Percentiles rank a stretch among this genome's conserved stretches.
Conservation (phyloP, 2,888 invertebrate species). For the Pseudococcus longispinus region DNA sequence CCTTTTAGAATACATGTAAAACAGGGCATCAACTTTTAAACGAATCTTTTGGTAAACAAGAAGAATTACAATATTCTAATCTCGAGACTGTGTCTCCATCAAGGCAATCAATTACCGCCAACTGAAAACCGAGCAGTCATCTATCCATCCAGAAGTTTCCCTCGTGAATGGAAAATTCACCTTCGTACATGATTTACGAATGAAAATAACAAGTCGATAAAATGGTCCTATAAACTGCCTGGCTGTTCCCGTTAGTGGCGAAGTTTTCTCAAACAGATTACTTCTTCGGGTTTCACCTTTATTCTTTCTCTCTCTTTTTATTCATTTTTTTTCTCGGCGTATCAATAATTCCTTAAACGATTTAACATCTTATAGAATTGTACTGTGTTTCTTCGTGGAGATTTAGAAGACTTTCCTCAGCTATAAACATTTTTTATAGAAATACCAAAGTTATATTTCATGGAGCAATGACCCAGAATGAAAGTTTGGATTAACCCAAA, state of each 20-base stretch:
- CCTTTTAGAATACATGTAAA: background rate
- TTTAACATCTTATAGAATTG: background rate
- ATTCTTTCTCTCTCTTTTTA: background rate
- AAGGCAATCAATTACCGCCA: constrained; percentile 15
- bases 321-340: background rate
- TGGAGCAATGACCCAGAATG: no score
- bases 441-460: no score
- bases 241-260: background rate
- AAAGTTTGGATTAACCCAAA: no score
- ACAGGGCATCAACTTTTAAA: background rate
- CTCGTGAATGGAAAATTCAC: background rate
- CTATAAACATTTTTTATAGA: no score
- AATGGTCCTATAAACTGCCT: background rate
- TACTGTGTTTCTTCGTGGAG: no score
- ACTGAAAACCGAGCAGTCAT: constrained; percentile 16
- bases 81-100: constrained; percentile 11
- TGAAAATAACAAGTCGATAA: constrained; percentile 5
- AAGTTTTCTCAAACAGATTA: background rate
- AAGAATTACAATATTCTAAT: constrained; percentile 31
- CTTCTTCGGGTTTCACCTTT: background rate
- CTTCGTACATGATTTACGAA: background rate
- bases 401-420: no score
- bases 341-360: background rate
- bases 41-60: constrained; percentile 8
- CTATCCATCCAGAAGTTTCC: background rate